Conservation (phyloP, 2,888 invertebrate genomes). For the Agrotis segetum region DNA sequence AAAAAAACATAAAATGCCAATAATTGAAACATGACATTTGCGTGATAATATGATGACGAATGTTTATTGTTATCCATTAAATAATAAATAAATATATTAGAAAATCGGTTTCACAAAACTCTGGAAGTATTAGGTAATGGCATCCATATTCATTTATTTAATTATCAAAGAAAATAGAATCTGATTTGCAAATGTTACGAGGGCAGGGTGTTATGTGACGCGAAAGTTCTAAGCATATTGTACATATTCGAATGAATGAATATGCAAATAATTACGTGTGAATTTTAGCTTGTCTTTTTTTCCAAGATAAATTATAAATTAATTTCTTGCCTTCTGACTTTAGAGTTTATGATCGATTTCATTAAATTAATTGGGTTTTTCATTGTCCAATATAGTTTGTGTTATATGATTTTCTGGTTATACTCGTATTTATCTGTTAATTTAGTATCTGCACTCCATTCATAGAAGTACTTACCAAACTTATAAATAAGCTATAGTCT, state of each 20-base stretch:
- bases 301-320: no score
- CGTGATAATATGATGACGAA: background rate
- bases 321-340: no score
- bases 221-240: constrained; percentile 17
- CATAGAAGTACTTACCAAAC: no score
- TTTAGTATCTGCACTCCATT: no score
- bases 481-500: no score
- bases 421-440: no score
- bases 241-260: background rate
- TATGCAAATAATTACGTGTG: constrained; percentile 1
- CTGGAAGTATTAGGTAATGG: constrained; percentile 41
- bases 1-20: background rate
- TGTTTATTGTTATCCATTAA: background rate
- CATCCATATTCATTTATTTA: constrained; percentile 38
- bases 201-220: constrained; percentile 1
- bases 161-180: constrained; percentile 20
- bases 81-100: constrained; percentile 18
- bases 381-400: no score
- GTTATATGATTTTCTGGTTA: no score
- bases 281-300: background rate
- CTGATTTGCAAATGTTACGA: constrained; percentile 40
- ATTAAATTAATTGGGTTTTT: no score
- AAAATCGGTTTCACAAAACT: constrained; percentile 12
- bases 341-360: no score
- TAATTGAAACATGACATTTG: background rate